Base-by-base conservation (phyloP, 1,140 invertebrate genomes). In the Sminthurides bifidus region DNA sequence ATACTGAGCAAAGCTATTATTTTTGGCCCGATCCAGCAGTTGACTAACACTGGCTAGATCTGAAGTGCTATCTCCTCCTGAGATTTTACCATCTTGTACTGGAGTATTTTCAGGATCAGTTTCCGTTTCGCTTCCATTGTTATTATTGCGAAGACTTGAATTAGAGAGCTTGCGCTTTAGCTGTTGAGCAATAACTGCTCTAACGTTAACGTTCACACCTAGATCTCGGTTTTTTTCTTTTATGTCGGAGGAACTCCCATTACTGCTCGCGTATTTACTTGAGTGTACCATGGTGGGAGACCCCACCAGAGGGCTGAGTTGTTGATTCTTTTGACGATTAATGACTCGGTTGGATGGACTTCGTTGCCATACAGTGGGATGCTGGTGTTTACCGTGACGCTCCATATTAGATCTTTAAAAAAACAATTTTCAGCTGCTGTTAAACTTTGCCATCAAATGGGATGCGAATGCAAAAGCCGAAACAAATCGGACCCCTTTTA, bases 301-400 rank as follows among this genome's bases (percentile, higher is more conserved):
- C 19, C 59, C 56, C n/a, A 55, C 14, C 0, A 65, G 27, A 27
- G 67, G 66, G 5, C 61, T 64, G 26, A 24, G 37, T n/a, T 63
- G 59, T 30, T 57, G 54, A 58, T 56, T 59, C 40, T 59, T 56
- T 41, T 84, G 72, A 53, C 86, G 82, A 44, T 81, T 84, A 37
- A 65, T 57, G 24, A 65, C 63, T 37, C 63, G 40, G 53, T 66
- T 60, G 48, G 65, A 51, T 8, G 63, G 63, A 43, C 59, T 61
- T 44, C 63, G 29, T 61, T 67, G 63, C 84, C 87, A 92, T 61
- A 79, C 81, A 48, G 89, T 83, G 0, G 88, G 88, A 74, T 93
- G 90, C 65, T 92, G 89, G 64, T 92, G 87, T 68, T 93, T 93
- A 0, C 92, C 85, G 58, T 94, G 90, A 1, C 89, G 73, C 69